Conservation (phyloP, 2,797 vertebrate species). For the Gallinago stenura region DNA sequence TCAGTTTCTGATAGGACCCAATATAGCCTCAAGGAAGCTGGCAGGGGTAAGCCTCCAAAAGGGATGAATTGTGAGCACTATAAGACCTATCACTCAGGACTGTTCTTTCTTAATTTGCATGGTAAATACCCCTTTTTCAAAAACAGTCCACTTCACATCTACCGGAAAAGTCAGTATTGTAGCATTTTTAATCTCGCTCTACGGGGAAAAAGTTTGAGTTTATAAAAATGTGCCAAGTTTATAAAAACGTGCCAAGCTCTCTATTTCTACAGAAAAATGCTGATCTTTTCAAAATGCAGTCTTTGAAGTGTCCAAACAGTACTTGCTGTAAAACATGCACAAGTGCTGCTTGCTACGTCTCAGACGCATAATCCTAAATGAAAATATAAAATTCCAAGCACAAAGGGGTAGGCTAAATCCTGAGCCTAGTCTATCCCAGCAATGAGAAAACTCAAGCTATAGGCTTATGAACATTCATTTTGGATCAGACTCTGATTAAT, state of each 20-base stretch:
- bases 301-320: background rate
- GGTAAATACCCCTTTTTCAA: background rate
- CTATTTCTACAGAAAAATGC: background rate
- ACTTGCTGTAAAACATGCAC: background rate
- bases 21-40: background rate
- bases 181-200: background rate
- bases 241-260: background rate
- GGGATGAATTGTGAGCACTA: background rate
- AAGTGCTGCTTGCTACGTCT: background rate
- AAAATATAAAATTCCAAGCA: slow-evolving; percentile 15
- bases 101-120: background rate
- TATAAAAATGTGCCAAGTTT: background rate
- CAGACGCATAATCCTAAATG: background rate
- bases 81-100: background rate
- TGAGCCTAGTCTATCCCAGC: background rate
- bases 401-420: background rate
- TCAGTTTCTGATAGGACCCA: background rate
- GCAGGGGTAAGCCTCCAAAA: background rate
- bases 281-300: background rate
- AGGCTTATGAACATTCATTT: background rate
- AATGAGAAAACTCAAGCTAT: background rate
- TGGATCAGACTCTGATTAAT: background rate
- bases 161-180: background rate
- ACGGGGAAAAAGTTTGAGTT: background rate
- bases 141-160: background rate